Evolutionary conservation across 2,888 invertebrate species (phyloP).

Genomic region (Stictocephala bisonia): DNA sequence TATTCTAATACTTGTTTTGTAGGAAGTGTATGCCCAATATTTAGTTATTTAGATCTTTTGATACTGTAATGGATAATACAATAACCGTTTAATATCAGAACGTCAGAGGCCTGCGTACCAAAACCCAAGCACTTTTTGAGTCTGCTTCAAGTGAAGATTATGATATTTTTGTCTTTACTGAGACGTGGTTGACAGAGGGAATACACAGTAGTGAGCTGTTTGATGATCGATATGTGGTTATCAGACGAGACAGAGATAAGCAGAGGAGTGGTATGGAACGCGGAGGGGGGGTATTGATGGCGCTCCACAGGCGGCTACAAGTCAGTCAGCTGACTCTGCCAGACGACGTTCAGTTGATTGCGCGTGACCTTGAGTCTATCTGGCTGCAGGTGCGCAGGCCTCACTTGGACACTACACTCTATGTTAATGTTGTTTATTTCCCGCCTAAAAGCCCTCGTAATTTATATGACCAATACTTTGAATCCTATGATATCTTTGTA

Average conservation of each 20-base stretch:
- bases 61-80: background rate
- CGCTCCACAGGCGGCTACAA: background rate
- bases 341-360: background rate
- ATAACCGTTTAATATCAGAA: background rate
- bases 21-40: too few relatives aligned
- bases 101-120: conserved; percentile 17
- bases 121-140: background rate
- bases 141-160: background rate
- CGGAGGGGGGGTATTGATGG: background rate
- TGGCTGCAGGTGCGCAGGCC: background rate
- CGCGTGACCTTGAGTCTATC: background rate
- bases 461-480: too few relatives aligned
- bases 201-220: background rate
- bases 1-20: too few relatives aligned
- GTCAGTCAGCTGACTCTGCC: background rate
- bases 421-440: conserved; percentile 16
- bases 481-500: too few relatives aligned
- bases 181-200: conserved; percentile 2
- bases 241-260: conserved; percentile 10
- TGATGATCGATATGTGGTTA: conserved; percentile 13
- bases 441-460: background rate
- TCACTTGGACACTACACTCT: background rate
- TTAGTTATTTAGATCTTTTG: too few relatives aligned
- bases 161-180: background rate
- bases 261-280: background rate